Evolutionary conservation across 1,140 invertebrate genomes (phyloP).

Genomic region (Drosophila aff.): DNA sequence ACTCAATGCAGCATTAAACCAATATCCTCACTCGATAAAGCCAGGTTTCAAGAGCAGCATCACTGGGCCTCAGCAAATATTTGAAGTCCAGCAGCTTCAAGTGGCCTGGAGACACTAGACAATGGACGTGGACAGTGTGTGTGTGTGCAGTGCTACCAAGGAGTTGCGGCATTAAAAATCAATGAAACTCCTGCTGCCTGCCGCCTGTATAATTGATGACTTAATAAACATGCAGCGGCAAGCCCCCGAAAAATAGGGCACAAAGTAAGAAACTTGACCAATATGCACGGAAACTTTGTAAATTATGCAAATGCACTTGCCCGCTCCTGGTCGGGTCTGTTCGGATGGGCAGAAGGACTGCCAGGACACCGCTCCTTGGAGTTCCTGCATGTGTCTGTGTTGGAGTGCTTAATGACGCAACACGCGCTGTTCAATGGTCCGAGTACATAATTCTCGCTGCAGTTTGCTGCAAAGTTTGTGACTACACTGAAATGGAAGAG

Average conservation of each 20-base stretch:
- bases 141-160: neutral
- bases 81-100: slow-evolving; percentile 15
- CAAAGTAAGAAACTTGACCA: slow-evolving; percentile 58
- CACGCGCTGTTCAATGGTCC: slow-evolving; percentile 68
- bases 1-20: slow-evolving; percentile 44
- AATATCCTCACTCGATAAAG: slow-evolving; percentile 43
- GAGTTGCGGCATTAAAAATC: slow-evolving; percentile 39
- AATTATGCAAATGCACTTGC: slow-evolving; percentile 80
- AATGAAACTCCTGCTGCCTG: slow-evolving; percentile 40
- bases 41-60: slow-evolving; percentile 21
- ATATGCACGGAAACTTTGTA: slow-evolving; percentile 70
- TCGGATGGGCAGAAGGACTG: neutral
- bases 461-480: slow-evolving; percentile 13
- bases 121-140: neutral
- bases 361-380: slow-evolving; percentile 16
- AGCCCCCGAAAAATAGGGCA: slow-evolving; percentile 39
- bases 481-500: slow-evolving; percentile 5
- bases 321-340: slow-evolving; percentile 21
- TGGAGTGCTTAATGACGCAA: slow-evolving; percentile 68
- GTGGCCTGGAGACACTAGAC: slow-evolving; percentile 15
- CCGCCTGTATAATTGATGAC: slow-evolving; percentile 69
- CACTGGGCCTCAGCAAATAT: slow-evolving; percentile 52
- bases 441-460: slow-evolving; percentile 67
- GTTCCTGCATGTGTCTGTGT: slow-evolving; percentile 6
- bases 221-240: slow-evolving; percentile 68